Percentiles rank a stretch among this genome's conserved stretches.
phyloP scores from a whole-genome alignment of 2,888 invertebrate genomes.

The Polyommatus icarus region DNA sequence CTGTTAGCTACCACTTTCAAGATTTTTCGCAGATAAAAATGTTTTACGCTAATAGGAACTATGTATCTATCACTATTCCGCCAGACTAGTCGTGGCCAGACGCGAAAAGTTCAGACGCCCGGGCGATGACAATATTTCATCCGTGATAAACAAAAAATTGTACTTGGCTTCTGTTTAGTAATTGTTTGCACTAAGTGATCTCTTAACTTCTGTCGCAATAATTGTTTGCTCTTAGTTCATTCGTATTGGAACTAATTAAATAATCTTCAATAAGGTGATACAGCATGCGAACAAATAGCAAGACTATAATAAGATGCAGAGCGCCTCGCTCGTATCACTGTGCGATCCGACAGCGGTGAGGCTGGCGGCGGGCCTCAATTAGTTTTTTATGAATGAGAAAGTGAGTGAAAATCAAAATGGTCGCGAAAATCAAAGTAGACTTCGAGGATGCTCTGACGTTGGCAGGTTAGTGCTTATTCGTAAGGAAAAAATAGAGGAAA shows the following conservation, averaged over 20 bases:
- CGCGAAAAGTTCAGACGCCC: background rate
- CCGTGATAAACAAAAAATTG: background rate
- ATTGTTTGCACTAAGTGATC: background rate
- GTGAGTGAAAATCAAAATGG: conserved; percentile 35
- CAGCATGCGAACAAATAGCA: background rate
- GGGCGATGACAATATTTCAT: background rate
- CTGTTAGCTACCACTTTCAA: no score
- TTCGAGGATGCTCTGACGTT: conserved; percentile 39
- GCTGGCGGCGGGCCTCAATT: background rate
- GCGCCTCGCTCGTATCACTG: background rate
- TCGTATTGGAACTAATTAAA: background rate
- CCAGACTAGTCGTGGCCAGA: background rate
- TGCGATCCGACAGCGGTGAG: background rate
- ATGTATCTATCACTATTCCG: background rate
- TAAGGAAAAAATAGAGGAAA: background rate
- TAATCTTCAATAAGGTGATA: background rate
- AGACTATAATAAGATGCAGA: background rate
- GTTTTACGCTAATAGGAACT: no score
- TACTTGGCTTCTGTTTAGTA: background rate
- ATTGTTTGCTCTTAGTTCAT: background rate
- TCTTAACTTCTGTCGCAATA: background rate
- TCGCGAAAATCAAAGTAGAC: conserved; percentile 34
- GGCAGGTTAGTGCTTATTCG: conserved; percentile 35
- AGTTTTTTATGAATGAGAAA: background rate
- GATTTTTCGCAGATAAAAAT: no score